Evolutionary conservation across 2,113 vertebrate genomes (phyloP), one percentile per base, ranked within the genome.

Genomic region (Lasiurus borealis): DNA sequence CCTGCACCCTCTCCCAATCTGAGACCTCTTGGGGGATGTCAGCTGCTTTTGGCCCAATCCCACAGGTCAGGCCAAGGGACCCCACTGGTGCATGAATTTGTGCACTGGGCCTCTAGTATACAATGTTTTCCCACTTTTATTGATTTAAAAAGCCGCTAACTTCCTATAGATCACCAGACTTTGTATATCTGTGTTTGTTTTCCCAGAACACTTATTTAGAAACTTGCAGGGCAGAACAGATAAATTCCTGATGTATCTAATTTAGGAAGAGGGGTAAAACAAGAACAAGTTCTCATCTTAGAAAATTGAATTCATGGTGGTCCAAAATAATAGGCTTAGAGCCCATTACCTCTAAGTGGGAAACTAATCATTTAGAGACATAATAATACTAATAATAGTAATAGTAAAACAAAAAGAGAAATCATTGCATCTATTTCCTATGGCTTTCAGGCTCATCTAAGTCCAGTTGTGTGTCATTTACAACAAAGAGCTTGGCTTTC

Each of bases 401-500:
- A 76, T 52, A 75, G n/a, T 44, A 80, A 86, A 69, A 52, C 27
- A 48, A 75, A 92, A 80, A 82, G 25, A 34, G 46, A 66, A 69
- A 1, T 8, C 40, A 71, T 31, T 82, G 18, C 12, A 25, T 85
- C 46, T 76, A 78, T 57, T 93, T 92, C 57, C 31, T 44, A 48
- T 29, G 18, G 54, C 36, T 75, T 91, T 69, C 21, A 57, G 59
- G 44, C 66, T 64, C 88, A 80, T 85, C 77, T 85, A 40, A 52
- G 13, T 92, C 72, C 83, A 88, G 72, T 44, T 85, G 44, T 69
- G 84, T 92, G 82, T 71, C 90, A 69, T 93, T 92, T 73, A 68
- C 50, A 31, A 36, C 44, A 36, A 87, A 84, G 46, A 76, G 34
- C 9, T 95, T 96, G 95, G 97, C 93, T 73, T 90, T 92, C 64